These are phyloP conservation scores for Drosophila subsilvestris DNA, from an alignment of 2,888 invertebrate genomes.

Conservation along the genomic window DNA sequence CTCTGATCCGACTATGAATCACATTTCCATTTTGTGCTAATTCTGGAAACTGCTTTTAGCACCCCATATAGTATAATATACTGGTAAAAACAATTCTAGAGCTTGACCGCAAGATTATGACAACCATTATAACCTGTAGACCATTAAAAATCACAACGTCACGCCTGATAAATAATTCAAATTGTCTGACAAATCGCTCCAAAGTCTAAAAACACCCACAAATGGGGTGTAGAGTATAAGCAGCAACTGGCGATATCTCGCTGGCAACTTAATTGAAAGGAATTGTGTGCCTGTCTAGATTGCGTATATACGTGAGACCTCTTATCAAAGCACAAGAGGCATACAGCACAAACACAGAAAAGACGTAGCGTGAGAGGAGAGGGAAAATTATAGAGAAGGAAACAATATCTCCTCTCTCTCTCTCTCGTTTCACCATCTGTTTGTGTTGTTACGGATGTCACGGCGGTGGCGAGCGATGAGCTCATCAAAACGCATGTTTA, in stretches of 20 bases:
- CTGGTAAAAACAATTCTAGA: background rate
- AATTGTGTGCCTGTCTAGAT: constrained; percentile 44
- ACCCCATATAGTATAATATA: background rate
- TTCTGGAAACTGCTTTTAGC: constrained; percentile 2
- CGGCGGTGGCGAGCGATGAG: constrained; percentile 10
- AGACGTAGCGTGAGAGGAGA: constrained; percentile 11
- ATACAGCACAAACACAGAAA: constrained; percentile 1
- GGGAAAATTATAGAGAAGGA: constrained; percentile 16
- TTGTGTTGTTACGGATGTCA: background rate
- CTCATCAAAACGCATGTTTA: background rate
- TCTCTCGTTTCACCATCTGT: constrained; percentile 30
- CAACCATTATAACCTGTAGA: background rate
- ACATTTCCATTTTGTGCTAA: background rate
- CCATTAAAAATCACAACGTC: constrained; percentile 35
- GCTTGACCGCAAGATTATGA: constrained; percentile 16
- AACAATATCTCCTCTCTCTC: constrained; percentile 5
- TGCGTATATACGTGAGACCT: constrained; percentile 29
- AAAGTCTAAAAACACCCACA: constrained; percentile 41
- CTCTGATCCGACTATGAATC: background rate
- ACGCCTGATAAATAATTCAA: constrained; percentile 33
- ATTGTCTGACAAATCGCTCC: constrained; percentile 16
- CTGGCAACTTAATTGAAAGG: constrained; percentile 43
- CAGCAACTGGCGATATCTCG: constrained; percentile 31
- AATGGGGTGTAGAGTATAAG: constrained; percentile 23
- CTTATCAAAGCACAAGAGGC: constrained; percentile 30